Base-by-base conservation (phyloP, 2,113 vertebrate genomes). In the Rattus rattus region DNA sequence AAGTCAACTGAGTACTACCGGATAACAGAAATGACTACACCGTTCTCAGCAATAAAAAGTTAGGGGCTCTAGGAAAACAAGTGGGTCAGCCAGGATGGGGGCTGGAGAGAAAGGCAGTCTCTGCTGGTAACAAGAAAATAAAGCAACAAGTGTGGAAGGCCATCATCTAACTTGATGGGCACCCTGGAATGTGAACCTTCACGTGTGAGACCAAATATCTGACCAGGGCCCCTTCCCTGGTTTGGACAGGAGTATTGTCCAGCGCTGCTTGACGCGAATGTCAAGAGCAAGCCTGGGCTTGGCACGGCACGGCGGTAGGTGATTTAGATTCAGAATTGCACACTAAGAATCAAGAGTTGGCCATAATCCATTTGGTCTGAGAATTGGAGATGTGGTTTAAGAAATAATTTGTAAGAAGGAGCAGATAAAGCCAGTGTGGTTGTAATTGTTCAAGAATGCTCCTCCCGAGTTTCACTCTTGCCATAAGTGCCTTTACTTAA, bases 381-480 rank as follows among this genome's bases (percentile, higher is more conserved):
- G 77, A 95, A 92, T 76, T 77, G 72, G 96, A 96, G 39, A 97
- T 92, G 94, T 69, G 92, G 96, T 96, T 80, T 97, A 95, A 91
- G 94, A 94, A 95, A 96, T 92, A 97, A 96, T 97, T 97, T 97
- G 96, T 97, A 97, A 90, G 12, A 69, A 96, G 87, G 88, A 93
- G 13, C 81, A 96, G 94, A 94, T 96, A 97, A 97, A 97, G 94
- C 91, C 96, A 90, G 83, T 77, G 77, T 95, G 94, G 83, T 87
- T 96, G 69, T 96, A 96, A 96, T 95, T 95, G 83, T 94, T 96
- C 8, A 10, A 96, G 70, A 97, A 95, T 88, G 69, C 91, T 97
- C 86, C 77, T 80, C 96, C 70, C 72, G 43, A 59, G 88, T 92
- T 95, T 95, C 33, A 88, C 80, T 96, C 73, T 95, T 69, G 8